Evolutionary conservation across 2,797 vertebrate species (phyloP).

Genomic region (Pagetopsis macropterus): DNA sequence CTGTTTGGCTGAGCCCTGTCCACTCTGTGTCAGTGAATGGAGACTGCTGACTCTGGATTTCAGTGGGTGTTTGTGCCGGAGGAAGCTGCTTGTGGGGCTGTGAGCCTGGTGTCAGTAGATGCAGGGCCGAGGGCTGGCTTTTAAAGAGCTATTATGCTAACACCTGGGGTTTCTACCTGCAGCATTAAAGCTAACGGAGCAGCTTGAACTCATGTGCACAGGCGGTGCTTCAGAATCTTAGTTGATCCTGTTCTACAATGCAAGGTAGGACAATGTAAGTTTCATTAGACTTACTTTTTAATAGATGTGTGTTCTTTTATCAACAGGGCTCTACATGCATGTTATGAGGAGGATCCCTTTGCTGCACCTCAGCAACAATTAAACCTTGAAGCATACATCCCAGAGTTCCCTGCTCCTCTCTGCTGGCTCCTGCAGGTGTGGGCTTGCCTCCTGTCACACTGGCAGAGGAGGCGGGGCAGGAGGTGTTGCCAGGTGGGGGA

Average conservation of each 20-base stretch:
- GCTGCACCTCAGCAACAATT: slow-evolving; percentile 22
- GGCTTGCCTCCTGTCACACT: slow-evolving; percentile 67
- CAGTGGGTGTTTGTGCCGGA: slow-evolving; percentile 52
- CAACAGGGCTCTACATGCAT: slow-evolving; percentile 42
- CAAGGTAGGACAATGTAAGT: not conserved
- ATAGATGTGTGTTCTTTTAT: slow-evolving; percentile 22
- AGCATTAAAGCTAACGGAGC: not conserved
- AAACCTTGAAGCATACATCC: slow-evolving; percentile 23
- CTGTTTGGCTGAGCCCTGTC: slow-evolving; percentile 51
- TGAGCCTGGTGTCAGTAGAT: slow-evolving; percentile 43
- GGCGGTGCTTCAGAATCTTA: not conserved
- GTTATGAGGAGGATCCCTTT: slow-evolving; percentile 25
- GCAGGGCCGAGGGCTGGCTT: slow-evolving; percentile 24
- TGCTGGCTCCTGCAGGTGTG: slow-evolving; percentile 38
- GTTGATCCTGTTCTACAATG: not conserved
- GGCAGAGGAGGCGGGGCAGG: slow-evolving; percentile 65
- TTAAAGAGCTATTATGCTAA: slow-evolving; percentile 42
- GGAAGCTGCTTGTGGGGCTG: slow-evolving; percentile 65
- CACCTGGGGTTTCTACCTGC: slow-evolving; percentile 4
- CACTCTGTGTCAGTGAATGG: slow-evolving; percentile 42
- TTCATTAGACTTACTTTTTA: not conserved
- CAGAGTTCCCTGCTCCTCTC: slow-evolving; percentile 13
- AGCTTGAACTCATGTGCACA: not conserved
- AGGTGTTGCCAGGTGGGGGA: slow-evolving; percentile 60
- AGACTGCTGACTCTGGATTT: slow-evolving; percentile 71